Evolutionary conservation across 2,113 vertebrate genomes (phyloP).

Genomic region (Tragelaphus imberbis): DNA sequence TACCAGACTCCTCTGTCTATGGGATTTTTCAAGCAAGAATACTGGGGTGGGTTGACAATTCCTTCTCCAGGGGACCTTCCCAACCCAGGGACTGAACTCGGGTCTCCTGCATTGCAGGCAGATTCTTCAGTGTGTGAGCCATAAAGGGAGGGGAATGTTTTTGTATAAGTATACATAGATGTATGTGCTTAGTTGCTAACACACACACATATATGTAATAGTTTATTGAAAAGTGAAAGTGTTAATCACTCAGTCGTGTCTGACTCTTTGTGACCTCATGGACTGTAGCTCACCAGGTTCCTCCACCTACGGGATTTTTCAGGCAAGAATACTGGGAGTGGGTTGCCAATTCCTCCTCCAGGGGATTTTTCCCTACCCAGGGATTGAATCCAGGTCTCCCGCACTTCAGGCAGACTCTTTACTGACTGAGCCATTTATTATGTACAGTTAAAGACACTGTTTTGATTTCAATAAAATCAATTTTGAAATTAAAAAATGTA

Average conservation of each 20-base stretch:
- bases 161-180: background rate
- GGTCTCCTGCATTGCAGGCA: background rate
- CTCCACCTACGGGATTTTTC: background rate
- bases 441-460: background rate
- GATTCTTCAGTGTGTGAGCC: background rate
- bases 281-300: background rate
- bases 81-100: background rate
- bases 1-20: background rate
- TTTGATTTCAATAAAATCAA: background rate
- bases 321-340: background rate
- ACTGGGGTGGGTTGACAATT: background rate
- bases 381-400: background rate
- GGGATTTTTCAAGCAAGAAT: background rate
- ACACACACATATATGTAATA: background rate
- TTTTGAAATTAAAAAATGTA: background rate
- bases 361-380: background rate
- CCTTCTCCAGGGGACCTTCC: background rate
- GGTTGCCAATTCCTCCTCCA: background rate
- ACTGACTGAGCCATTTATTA: background rate
- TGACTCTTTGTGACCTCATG: background rate
- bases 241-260: background rate
- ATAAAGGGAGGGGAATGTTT: background rate
- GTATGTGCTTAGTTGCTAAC: background rate
- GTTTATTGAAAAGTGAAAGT: background rate
- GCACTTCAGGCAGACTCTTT: background rate